Base-by-base conservation (phyloP, 2,797 vertebrate species). In the Notolepis coatsorum region DNA sequence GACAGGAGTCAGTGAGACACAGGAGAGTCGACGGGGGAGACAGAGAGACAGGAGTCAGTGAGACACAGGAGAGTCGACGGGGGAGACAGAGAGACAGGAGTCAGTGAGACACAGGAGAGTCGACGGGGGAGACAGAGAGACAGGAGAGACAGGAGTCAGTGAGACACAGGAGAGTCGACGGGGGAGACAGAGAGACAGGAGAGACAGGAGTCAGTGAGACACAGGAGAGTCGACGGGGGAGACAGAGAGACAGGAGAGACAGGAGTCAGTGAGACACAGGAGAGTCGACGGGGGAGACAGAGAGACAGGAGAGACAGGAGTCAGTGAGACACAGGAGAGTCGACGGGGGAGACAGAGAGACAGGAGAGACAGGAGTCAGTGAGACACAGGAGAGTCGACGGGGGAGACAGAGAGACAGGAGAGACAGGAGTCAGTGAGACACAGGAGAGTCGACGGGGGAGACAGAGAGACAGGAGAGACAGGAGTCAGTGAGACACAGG, bases 141-240 rank as follows among this genome's bases (percentile, higher is more conserved):
- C 2, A 21, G 24, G 23, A 23, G 50, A 39, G 58, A n/a, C n/a
- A n/a, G n/a, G n/a, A n/a, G n/a, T 49, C 37, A n/a, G n/a, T n/a
- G n/a, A n/a, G n/a, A n/a, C n/a, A n/a, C n/a, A n/a, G n/a, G n/a
- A n/a, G n/a, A n/a, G n/a, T n/a, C n/a, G n/a, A n/a, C n/a, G n/a
- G n/a, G n/a, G n/a, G n/a, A n/a, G n/a, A n/a, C n/a, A n/a, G n/a
- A n/a, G n/a, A n/a, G n/a, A n/a, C n/a, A 46, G 13, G 56, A 46
- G 48, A 5, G 2, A 64, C 4, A 49, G 33, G 17, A n/a, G n/a
- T n/a, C n/a, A n/a, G n/a, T n/a, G n/a, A n/a, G 35, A 63, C 57
- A 31, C 8, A 35, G 24, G n/a, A 27, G 42, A 13, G 52, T 33
- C 20, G 45, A n/a, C n/a, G 62, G 12, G 37, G 12, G 47, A 4